Evolutionary conservation across 1,140 invertebrate species (phyloP), one percentile per base, ranked within the genome.

Genomic region (Kradibia gibbosae): DNA sequence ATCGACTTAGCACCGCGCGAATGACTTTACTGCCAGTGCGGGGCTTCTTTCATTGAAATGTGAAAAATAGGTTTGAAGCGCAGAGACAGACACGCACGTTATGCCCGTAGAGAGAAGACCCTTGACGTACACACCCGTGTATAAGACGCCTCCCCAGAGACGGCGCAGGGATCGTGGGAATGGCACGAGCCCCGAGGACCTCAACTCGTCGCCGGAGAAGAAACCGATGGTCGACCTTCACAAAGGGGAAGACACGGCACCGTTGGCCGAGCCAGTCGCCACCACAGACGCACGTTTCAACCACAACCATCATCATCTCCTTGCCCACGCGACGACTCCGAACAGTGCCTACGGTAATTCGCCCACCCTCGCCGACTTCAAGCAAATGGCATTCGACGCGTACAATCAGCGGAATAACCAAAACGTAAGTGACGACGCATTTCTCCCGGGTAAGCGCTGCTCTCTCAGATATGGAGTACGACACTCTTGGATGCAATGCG

Each of bases 141-240:
- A 93, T 86, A 93, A 93, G 86, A 93, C 92, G 45, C 92, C 92
- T 25, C 92, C 92, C n/a, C 91, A 92, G 74, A 88, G 91, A 62
- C 85, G 92, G 82, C 90, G 91, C 62, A 92, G 91, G 85, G 91
- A 90, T 75, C 85, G 84, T 17, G 78, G 67, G 75, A n/a, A 11
- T 3, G 71, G 71, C 34, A 17, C 55, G 0, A 76, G 28, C 17
- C 48, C 81, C 36, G 81, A 82, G 5, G 77, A 82, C 22, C 36
- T 57, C 28, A 36, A 39, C 71, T 74, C 85, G 22, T 88, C 87
- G 48, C 87, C 87, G 8, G 88, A 90, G 67, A 89, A 88, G 53
- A 88, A 87, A 80, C 88, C 88, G 39, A 88, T 89, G 62, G 86
- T 90, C 48, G 80, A 81, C 7, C 72, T 71, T 1, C 71, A 31